Evolutionary conservation across 1,140 invertebrate genomes (phyloP).

Genomic region (Eufriesea mexicana): DNA sequence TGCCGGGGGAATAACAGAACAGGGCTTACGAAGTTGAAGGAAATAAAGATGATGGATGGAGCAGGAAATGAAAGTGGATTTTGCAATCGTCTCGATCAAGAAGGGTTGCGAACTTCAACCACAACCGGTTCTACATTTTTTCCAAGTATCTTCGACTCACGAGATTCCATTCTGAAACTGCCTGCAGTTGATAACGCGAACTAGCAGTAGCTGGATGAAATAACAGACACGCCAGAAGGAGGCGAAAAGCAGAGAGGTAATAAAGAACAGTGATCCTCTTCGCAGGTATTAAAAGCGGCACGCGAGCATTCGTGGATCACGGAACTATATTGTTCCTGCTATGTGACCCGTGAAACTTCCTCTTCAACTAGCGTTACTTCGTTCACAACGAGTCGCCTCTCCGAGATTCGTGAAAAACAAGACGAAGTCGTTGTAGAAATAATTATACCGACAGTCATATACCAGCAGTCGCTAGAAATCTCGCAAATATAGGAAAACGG

Average conservation of each 20-base stretch:
- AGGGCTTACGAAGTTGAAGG: neutral
- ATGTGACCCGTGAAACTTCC: neutral
- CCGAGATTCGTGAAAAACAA: neutral
- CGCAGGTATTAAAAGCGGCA: conserved; percentile 56
- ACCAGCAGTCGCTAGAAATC: too few species aligned
- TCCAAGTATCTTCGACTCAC: neutral
- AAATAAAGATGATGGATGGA: neutral
- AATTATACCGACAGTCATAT: neutral
- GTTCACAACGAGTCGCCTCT: neutral
- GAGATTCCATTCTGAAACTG: conserved; percentile 44
- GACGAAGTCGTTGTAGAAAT: neutral
- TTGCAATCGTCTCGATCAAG: too few species aligned
- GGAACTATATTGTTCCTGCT: conserved; percentile 16
- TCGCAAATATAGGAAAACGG: too few species aligned
- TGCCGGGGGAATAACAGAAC: too few species aligned
- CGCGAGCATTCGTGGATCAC: conserved; percentile 46
- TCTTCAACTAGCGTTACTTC: neutral
- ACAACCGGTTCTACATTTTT: too few species aligned
- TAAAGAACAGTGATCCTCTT: conserved; percentile 58
- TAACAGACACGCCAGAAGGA: conserved; percentile 30
- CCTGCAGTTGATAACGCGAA: conserved; percentile 55
- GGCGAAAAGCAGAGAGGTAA: conserved; percentile 27
- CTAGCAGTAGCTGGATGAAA: conserved; percentile 29
- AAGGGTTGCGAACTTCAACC: neutral
- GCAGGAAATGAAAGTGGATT: neutral